Evolutionary conservation across 2,113 vertebrate genomes (phyloP).

Genomic region (Poecile atricapillus): DNA sequence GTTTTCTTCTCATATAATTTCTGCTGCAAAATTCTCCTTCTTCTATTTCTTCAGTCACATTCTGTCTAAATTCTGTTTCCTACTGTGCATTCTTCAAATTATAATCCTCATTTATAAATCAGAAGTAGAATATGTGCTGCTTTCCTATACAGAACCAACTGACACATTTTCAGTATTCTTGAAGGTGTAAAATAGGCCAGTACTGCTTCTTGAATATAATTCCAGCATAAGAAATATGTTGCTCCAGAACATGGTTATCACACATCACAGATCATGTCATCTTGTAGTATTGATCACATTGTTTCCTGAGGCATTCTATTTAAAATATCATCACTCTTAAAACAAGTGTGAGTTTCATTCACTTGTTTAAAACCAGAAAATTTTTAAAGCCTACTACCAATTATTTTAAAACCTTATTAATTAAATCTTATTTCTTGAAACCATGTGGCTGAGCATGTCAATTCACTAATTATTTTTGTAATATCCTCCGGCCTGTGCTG

Average conservation of each 20-base stretch:
- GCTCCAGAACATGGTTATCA: background rate
- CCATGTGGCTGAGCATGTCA: background rate
- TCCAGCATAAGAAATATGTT: background rate
- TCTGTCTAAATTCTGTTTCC: background rate
- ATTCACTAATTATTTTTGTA: background rate
- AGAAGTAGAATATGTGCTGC: background rate
- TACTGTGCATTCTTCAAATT: background rate
- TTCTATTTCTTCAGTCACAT: background rate
- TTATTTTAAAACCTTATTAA: background rate
- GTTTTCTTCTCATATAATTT: background rate
- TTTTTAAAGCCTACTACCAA: background rate
- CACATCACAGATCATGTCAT: background rate
- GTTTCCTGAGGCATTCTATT: background rate
- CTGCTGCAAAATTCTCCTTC: background rate
- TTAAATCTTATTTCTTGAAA: background rate
- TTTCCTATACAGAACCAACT: background rate
- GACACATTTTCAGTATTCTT: background rate
- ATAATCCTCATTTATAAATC: background rate
- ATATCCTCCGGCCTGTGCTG: background rate
- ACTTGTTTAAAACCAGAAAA: background rate
- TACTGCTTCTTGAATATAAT: background rate
- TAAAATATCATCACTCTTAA: background rate
- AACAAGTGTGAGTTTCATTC: background rate
- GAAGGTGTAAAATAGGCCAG: background rate
- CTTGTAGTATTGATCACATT: background rate